A percentile compares a stretch with the other conserved stretches of the same genome.
Evolutionary conservation across 2,113 vertebrate species (phyloP).

Genomic region (Pan paniscus): DNA sequence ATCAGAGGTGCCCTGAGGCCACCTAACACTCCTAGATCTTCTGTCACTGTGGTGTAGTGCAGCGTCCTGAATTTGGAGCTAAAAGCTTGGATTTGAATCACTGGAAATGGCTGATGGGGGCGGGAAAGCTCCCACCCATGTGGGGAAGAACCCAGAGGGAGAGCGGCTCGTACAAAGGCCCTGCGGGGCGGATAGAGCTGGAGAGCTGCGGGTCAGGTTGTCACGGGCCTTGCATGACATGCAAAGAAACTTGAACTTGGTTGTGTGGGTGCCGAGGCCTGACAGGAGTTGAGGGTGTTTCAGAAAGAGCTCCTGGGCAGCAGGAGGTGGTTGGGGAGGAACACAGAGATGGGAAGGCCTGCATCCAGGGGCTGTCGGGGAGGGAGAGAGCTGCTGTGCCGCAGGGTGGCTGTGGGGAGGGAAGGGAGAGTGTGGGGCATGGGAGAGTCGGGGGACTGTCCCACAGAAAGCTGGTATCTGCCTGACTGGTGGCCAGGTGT

Average conservation of each 20-base stretch:
- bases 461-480: background rate
- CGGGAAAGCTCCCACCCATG: background rate
- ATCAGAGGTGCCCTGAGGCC: fast-evolving
- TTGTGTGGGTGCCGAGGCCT: no score
- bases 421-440: no score
- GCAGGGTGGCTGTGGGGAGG: background rate
- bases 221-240: background rate
- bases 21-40: background rate
- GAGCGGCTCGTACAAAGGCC: background rate
- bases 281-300: background rate
- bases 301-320: background rate
- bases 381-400: no score
- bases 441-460: background rate
- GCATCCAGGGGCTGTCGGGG: no score
- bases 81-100: background rate
- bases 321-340: background rate
- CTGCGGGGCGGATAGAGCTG: background rate
- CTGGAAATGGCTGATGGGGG: no score
- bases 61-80: background rate
- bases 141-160: background rate
- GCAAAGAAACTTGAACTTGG: background rate
- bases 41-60: background rate
- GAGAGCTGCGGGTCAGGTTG: background rate
- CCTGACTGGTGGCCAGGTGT: background rate
- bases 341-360: background rate